Percentiles rank a stretch among this genome's conserved stretches.
Conservation (phyloP, 2,797 vertebrate genomes). For the Lepus oiostolus region DNA sequence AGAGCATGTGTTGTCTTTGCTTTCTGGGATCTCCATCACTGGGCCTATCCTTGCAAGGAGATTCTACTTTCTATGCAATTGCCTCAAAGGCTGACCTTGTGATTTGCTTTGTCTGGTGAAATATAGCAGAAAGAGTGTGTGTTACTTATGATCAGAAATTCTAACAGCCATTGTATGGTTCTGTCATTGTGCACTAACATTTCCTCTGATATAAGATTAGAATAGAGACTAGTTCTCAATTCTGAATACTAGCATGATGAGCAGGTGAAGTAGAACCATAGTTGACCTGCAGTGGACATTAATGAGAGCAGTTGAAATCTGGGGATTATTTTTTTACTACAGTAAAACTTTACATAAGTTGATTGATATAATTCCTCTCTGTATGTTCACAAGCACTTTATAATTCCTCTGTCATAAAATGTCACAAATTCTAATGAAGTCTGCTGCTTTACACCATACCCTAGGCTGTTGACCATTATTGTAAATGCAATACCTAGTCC, state of each 20-base stretch:
- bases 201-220: background rate
- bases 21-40: background rate
- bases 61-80: background rate
- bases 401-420: too few relatives aligned
- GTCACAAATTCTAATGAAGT: background rate
- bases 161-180: background rate
- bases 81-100: background rate
- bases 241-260: background rate
- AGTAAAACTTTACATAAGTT: background rate
- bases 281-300: background rate
- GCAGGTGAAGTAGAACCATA: background rate
- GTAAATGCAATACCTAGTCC: background rate
- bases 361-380: too few relatives aligned
- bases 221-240: background rate
- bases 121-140: background rate
- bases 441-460: background rate
- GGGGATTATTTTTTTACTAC: background rate
- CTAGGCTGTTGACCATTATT: background rate
- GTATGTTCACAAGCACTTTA: too few relatives aligned
- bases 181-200: background rate
- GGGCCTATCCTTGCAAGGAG: background rate
- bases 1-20: constrained; percentile 17
- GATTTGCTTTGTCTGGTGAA: background rate
- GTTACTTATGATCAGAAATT: background rate
- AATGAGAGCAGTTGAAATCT: background rate